These are phyloP conservation scores for Siniperca scherzeri DNA, from an alignment of 2,797 vertebrate genomes.

Conservation along the genomic window DNA sequence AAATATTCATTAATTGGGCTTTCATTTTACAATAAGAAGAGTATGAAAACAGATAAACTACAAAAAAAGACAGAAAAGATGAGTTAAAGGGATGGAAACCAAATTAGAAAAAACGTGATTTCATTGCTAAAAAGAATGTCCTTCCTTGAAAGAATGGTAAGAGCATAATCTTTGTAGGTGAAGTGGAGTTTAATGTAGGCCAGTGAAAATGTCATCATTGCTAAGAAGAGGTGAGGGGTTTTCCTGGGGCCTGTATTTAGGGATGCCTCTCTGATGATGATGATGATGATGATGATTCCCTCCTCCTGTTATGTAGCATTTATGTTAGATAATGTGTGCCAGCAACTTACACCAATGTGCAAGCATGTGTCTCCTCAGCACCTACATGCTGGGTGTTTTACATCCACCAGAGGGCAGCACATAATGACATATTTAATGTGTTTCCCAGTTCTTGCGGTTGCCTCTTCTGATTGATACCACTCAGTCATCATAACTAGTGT, in stretches of 20 bases:
- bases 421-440: background rate
- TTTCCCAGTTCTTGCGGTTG: background rate
- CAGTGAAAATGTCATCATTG: background rate
- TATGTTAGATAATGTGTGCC: background rate
- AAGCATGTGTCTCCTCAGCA: background rate
- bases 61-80: background rate
- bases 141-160: background rate
- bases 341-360: background rate
- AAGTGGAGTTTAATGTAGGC: background rate
- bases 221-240: background rate
- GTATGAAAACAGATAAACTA: background rate
- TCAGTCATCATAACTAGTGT: background rate
- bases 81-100: background rate
- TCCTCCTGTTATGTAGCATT: background rate
- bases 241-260: background rate
- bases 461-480: background rate
- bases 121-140: background rate
- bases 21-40: background rate
- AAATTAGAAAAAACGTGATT: background rate
- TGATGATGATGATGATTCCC: background rate
- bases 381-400: background rate
- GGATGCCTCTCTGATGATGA: background rate
- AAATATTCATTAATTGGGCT: background rate
- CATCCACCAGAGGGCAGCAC: conserved; percentile 73
- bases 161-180: background rate